Base-by-base conservation (phyloP, 1,140 invertebrate genomes). In the Phortica variegata region DNA sequence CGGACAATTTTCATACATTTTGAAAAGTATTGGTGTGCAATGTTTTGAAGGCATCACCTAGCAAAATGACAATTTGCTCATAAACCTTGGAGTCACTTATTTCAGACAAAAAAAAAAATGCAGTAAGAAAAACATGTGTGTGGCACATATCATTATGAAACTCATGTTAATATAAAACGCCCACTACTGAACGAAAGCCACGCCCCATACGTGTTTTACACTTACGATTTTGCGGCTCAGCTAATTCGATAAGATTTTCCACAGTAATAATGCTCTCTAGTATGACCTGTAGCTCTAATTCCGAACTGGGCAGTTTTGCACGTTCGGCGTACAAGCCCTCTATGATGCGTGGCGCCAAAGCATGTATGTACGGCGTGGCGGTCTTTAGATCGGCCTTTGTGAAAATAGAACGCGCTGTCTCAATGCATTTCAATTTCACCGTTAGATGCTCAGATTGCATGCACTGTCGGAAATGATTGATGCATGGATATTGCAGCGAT, bases 401-500 rank as follows among this genome's bases (percentile, higher is more conserved):
- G 61, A 92, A 90, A 34, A 93, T 84, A 1, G 86, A 87, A 54
- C 81, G 81, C 8, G 92, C 77, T 1, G 87, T 87, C 75, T 91
- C 87, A 19, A 92, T 82, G 61, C 88, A 90, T 71, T 90, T 90
- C 16, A 91, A 62, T 70, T 83, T 84, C 0, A 91, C 82, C 83
- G 89, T 61, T 39, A 70, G 47, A 52, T 72, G 66, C 37, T 75
- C 72, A 40, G 85, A 88, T 65, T 93, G 87, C 52, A 97, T 83
- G 59, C 90, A 89, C 56, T 92, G 89, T 39, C 90, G 82, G 71
- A 96, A 94, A 56, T 96, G 86, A 79, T 97, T 95, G 54, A 97
- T 90, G 65, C 91, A 93, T 2, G 93, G 93, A 79, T 91, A 93
- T 72, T 93, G 89, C 20, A 98, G 76, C 61, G 91, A 88, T 2